These are phyloP conservation scores for Peromyscus maniculatus DNA, from an alignment of 2,113 vertebrate genomes.

Conservation along the genomic window DNA sequence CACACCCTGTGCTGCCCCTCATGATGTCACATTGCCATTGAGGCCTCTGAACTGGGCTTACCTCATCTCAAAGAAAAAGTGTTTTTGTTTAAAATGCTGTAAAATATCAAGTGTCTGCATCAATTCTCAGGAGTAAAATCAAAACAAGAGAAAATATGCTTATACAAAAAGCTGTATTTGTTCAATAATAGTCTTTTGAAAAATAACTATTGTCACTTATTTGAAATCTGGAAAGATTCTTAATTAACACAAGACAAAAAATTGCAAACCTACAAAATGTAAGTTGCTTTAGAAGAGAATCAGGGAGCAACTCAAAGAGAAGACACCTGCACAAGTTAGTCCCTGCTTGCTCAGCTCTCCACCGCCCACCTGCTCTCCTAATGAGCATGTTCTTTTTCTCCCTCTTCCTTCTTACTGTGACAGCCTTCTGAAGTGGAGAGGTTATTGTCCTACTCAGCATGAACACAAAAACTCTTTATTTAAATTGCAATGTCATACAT, in stretches of 20 bases:
- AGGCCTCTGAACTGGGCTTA: background rate
- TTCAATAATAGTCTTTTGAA: background rate
- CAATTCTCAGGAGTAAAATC: background rate
- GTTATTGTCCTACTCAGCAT: constrained; percentile 35
- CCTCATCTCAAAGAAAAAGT: background rate
- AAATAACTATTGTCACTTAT: background rate
- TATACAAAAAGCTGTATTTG: background rate
- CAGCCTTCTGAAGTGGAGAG: background rate
- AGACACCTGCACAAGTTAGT: constrained; percentile 14
- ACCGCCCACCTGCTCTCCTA: constrained; percentile 4
- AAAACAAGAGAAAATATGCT: constrained; percentile 20
- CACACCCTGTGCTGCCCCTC: too few relatives aligned
- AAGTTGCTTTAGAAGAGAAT: constrained; percentile 23
- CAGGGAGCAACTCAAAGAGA: background rate
- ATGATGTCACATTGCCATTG: background rate
- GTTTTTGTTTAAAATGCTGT: constrained; percentile 8
- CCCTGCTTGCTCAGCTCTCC: constrained; percentile 25
- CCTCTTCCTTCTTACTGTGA: background rate
- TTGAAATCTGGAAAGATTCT: background rate
- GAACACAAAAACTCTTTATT: constrained; percentile 56
- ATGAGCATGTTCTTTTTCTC: background rate
- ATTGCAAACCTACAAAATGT: constrained; percentile 17
- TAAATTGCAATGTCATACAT: background rate
- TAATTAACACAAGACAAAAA: background rate
- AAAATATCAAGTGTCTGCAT: background rate